Percentiles rank a stretch among this genome's conserved stretches.
Conservation (phyloP, 2,888 invertebrate genomes). For the Drepana falcataria region DNA sequence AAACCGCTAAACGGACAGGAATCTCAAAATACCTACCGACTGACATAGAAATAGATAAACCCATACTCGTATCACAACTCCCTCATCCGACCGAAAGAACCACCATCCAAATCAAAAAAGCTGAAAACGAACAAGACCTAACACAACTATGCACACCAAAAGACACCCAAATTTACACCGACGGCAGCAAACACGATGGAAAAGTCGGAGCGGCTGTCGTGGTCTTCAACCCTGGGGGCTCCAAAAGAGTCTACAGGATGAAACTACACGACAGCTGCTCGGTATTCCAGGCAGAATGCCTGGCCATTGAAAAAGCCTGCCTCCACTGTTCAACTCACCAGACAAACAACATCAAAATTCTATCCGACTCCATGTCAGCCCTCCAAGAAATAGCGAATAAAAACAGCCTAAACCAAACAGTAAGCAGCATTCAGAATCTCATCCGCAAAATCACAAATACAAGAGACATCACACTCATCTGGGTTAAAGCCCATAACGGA, state of each 20-base stretch:
- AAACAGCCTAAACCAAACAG: not conserved
- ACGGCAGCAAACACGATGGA: conserved; percentile 15
- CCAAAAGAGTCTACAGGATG: conserved; percentile 1
- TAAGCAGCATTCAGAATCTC: not conserved
- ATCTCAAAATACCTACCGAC: not conserved
- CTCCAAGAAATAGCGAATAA: not conserved
- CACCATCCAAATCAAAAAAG: not conserved
- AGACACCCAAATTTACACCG: conserved; percentile 9
- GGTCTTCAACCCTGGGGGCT: conserved; percentile 7
- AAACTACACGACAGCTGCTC: conserved; percentile 9
- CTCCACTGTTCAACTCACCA: not conserved
- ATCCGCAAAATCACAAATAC: not conserved
- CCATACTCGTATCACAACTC: not conserved
- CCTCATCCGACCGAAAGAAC: conserved; percentile 5
- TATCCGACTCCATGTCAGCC: conserved; percentile 13
- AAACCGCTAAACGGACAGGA: not conserved
- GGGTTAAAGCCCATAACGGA: conserved; percentile 4
- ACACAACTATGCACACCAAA: too few species aligned
- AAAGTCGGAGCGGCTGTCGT: conserved; percentile 14
- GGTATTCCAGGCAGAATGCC: conserved; percentile 15
- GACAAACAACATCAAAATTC: not conserved
- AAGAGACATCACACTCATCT: conserved; percentile 6
- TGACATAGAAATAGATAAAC: not conserved
- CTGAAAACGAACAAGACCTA: too few species aligned
- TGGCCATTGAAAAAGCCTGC: not conserved